A percentile compares a stretch with the other conserved stretches of the same genome.
Evolutionary conservation across 2,888 invertebrate species (phyloP).

Genomic region (Dimorphilus gyrociliatus): DNA sequence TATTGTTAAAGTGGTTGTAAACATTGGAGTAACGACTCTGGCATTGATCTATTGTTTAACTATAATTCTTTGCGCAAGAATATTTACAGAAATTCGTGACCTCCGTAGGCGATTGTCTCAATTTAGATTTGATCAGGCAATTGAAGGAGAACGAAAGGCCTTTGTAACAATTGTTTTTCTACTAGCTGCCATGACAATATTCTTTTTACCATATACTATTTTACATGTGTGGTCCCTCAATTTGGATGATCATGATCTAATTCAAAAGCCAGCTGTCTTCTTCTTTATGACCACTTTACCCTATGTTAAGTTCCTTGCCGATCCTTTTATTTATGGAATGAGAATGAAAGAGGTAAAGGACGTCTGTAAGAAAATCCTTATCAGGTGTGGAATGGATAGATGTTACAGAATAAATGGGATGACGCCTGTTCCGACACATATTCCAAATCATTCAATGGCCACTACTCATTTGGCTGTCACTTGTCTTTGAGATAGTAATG

Average conservation of each 20-base stretch:
- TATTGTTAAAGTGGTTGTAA: conserved; percentile 5
- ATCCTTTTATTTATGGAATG: conserved; percentile 12
- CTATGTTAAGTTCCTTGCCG: conserved; percentile 11
- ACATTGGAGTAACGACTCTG: conserved; percentile 6
- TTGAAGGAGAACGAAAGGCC: conserved; percentile 8
- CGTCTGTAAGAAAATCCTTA: too few species aligned
- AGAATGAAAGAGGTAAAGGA: conserved; percentile 7
- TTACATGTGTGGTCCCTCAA: conserved; percentile 8
- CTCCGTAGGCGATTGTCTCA: conserved; percentile 8
- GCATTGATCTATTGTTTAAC: conserved; percentile 7
- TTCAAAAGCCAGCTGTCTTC: conserved; percentile 7
- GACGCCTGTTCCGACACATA: too few species aligned
- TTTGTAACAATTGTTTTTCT: too few species aligned
- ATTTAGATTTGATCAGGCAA: conserved; percentile 10
- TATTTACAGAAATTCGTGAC: conserved; percentile 7
- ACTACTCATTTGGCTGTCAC: too few species aligned
- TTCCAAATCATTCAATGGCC: too few species aligned
- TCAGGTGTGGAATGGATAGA: too few species aligned
- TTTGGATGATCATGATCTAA: conserved; percentile 1
- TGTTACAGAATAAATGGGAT: too few species aligned
- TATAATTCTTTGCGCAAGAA: conserved; percentile 8
- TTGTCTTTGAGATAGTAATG: too few species aligned
- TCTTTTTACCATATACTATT: too few species aligned
- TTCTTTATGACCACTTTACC: conserved; percentile 11
- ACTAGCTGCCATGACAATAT: too few species aligned